These are phyloP conservation scores for Camponotus pennsylvanicus DNA, from an alignment of 1,140 invertebrate genomes.

Conservation along the genomic window DNA sequence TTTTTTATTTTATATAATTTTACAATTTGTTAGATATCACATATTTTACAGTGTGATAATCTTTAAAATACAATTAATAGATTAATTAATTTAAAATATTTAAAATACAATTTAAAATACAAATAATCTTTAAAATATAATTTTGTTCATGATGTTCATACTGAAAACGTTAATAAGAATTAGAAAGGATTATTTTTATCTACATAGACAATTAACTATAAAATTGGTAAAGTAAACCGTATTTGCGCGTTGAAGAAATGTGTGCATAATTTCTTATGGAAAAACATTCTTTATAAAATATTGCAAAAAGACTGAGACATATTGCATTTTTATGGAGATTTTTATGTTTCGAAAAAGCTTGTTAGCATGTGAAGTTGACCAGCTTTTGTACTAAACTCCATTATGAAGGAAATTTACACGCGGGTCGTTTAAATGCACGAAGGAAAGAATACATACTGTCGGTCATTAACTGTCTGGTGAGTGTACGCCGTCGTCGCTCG, in stretches of 20 bases:
- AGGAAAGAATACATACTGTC: conserved; percentile 33
- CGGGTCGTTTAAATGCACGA: conserved; percentile 58
- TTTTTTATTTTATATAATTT: no score
- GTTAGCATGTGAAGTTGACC: conserved; percentile 50
- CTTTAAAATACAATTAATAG: no score
- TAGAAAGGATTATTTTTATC: background rate
- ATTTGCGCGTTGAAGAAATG: background rate
- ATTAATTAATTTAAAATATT: no score
- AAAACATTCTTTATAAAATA: background rate
- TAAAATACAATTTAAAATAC: no score
- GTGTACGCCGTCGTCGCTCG: conserved; percentile 34
- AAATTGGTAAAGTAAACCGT: background rate
- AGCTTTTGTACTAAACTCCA: conserved; percentile 46
- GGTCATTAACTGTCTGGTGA: conserved; percentile 56
- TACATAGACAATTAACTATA: background rate
- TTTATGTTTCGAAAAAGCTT: conserved; percentile 41
- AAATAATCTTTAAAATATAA: no score
- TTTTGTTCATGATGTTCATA: no score
- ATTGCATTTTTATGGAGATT: conserved; percentile 28
- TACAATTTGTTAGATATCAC: no score
- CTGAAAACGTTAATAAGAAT: no score
- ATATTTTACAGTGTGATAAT: no score
- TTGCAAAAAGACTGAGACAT: background rate
- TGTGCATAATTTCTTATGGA: background rate
- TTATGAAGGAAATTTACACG: conserved; percentile 57